phyloP scores from a whole-genome alignment of 2,113 vertebrate genomes.

The Myrmecobius fasciatus region DNA sequence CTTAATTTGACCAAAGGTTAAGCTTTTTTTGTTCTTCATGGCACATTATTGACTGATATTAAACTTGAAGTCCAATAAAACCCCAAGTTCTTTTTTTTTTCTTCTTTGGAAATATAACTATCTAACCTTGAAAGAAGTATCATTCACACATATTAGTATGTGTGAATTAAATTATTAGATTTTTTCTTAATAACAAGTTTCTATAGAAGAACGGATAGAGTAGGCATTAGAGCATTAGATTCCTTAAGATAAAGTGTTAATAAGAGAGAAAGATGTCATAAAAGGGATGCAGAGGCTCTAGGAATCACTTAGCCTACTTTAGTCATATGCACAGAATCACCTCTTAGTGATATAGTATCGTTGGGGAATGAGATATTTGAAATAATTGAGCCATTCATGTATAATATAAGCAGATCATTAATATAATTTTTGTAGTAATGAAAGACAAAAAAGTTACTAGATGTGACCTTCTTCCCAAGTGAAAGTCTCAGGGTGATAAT shows the following conservation, averaged over 20 bases:
- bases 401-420: background rate
- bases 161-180: conserved; percentile 4
- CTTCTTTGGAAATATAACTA: background rate
- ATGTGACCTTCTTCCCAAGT: background rate
- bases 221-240: background rate
- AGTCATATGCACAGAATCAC: background rate
- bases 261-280: background rate
- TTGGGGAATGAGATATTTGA: background rate
- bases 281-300: background rate
- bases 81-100: background rate
- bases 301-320: background rate
- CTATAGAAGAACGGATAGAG: background rate
- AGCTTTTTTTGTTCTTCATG: background rate
- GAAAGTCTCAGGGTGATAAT: background rate
- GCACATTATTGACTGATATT: background rate
- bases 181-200: background rate
- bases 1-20: background rate
- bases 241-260: background rate
- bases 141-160: background rate
- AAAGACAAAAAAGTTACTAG: background rate
- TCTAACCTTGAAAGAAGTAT: background rate
- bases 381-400: background rate
- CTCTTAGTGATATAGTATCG: background rate
- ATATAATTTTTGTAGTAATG: background rate
- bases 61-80: background rate